Percentiles rank a stretch among this genome's conserved stretches.
These are phyloP conservation scores for Hippopotamyrus pictus DNA, from an alignment of 2,797 vertebrate species.

Conservation along the genomic window DNA sequence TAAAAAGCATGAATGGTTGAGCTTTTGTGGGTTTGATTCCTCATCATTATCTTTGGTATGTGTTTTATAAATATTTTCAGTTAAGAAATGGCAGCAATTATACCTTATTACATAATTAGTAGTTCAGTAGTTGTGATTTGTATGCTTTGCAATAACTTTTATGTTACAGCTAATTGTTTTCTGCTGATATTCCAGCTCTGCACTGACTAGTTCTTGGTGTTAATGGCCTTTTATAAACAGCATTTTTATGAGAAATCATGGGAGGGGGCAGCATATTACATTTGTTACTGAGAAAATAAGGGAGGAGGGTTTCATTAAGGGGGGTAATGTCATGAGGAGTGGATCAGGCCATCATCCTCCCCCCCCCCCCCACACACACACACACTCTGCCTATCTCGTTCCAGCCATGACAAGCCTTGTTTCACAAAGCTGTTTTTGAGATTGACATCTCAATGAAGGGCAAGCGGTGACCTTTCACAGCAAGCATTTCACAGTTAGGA, in stretches of 20 bases:
- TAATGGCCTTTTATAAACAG: not conserved
- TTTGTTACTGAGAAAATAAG: not conserved
- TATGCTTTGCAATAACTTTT: not conserved
- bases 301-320: not conserved
- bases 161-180: not conserved
- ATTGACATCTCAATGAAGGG: slow-evolving; percentile 16
- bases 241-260: not conserved
- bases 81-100: not conserved
- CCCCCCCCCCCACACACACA: not conserved
- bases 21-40: not conserved
- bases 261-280: not conserved
- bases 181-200: not conserved
- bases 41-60: not conserved
- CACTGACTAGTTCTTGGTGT: not conserved
- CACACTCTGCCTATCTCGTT: not conserved
- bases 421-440: slow-evolving; percentile 4
- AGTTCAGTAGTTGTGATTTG: not conserved
- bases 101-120: not conserved
- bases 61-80: not conserved
- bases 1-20: not conserved
- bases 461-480: not conserved
- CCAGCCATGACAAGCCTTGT: not conserved
- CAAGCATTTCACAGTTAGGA: not conserved
- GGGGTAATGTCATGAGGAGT: not conserved
- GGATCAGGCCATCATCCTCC: not conserved